phyloP scores from a whole-genome alignment of 2,113 vertebrate species.

The Megalops atlanticus region DNA sequence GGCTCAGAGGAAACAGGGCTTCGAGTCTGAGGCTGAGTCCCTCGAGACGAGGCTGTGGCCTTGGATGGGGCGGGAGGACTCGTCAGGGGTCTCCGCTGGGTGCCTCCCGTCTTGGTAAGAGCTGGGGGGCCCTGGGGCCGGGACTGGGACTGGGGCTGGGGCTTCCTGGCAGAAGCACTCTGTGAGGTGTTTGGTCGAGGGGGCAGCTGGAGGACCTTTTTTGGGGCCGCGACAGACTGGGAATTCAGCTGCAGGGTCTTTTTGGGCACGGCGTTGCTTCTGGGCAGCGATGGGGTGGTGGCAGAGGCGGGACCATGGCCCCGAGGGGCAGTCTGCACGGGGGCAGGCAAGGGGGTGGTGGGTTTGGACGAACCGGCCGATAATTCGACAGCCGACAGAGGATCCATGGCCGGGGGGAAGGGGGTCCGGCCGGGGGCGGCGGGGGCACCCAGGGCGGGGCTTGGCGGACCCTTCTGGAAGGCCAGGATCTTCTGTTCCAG shows the following conservation, averaged over 20 bases:
- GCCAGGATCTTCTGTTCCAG: conserved; percentile 95
- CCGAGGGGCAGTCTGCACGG: conserved; percentile 53
- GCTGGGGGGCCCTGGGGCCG: not conserved
- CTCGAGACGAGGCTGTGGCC: conserved; percentile 45
- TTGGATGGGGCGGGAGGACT: conserved; percentile 50
- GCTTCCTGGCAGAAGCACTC: conserved; percentile 30
- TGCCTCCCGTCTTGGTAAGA: not conserved
- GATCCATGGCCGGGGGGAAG: conserved; percentile 83
- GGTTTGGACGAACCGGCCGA: conserved; percentile 68
- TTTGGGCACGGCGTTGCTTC: conserved; percentile 32
- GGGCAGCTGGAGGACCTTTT: conserved; percentile 53
- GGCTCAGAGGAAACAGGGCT: conserved; percentile 68
- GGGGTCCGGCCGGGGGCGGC: conserved; percentile 52
- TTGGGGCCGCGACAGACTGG: conserved; percentile 38
- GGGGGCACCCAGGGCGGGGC: conserved; percentile 59
- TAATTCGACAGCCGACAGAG: conserved; percentile 79
- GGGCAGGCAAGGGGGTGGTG: conserved; percentile 15
- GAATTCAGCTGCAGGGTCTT: conserved; percentile 31
- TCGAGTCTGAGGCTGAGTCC: conserved; percentile 47
- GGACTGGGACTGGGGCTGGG: conserved; percentile 1
- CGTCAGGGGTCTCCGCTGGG: conserved; percentile 32
- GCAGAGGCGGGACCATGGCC: conserved; percentile 59
- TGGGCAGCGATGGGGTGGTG: conserved; percentile 60
- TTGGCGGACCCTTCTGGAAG: conserved; percentile 83
- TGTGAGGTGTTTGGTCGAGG: conserved; percentile 54